phyloP scores from a whole-genome alignment of 1,140 invertebrate species.

The Drosophila pseudoobscura region DNA sequence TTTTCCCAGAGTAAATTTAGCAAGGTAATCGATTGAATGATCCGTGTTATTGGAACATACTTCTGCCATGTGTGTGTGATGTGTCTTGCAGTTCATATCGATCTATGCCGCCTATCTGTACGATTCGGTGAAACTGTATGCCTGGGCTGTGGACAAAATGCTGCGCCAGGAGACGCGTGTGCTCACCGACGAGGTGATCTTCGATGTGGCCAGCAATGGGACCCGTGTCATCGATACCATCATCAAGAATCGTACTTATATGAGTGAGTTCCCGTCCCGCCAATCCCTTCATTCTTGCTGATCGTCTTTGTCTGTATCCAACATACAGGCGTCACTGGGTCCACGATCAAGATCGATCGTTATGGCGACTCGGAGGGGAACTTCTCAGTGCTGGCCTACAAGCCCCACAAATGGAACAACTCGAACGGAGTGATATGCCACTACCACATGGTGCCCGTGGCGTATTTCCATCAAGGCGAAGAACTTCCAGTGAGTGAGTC shows the following conservation, averaged over 20 bases:
- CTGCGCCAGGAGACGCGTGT: slow-evolving; percentile 86
- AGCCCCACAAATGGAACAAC: slow-evolving; percentile 84
- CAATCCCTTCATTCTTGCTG: not conserved
- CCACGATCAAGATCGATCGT: slow-evolving; percentile 94
- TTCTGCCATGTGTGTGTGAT: not conserved
- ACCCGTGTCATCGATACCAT: slow-evolving; percentile 91
- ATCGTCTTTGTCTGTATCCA: not conserved
- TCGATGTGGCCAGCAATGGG: slow-evolving; percentile 90
- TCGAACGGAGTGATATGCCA: slow-evolving; percentile 87
- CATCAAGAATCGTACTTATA: slow-evolving; percentile 89
- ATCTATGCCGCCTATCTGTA: slow-evolving; percentile 98
- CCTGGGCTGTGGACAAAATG: slow-evolving; percentile 91
- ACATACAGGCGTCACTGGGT: slow-evolving; percentile 94
- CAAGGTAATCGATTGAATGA: slow-evolving; percentile 84
- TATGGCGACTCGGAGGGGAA: slow-evolving; percentile 98
- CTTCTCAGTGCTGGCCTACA: slow-evolving; percentile 95
- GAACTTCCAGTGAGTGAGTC: slow-evolving; percentile 90
- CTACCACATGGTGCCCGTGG: slow-evolving; percentile 91
- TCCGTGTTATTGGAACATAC: too few species aligned
- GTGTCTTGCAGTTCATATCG: slow-evolving; percentile 89
- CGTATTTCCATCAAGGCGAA: slow-evolving; percentile 89
- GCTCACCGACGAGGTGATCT: slow-evolving; percentile 86
- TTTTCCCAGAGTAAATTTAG: slow-evolving; percentile 84
- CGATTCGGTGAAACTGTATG: slow-evolving; percentile 97
- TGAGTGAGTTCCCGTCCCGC: slow-evolving; percentile 86